A percentile compares a stretch with the other conserved stretches of the same genome.
phyloP scores from a whole-genome alignment of 2,113 vertebrate species.

The Salvelinus sp. region DNA sequence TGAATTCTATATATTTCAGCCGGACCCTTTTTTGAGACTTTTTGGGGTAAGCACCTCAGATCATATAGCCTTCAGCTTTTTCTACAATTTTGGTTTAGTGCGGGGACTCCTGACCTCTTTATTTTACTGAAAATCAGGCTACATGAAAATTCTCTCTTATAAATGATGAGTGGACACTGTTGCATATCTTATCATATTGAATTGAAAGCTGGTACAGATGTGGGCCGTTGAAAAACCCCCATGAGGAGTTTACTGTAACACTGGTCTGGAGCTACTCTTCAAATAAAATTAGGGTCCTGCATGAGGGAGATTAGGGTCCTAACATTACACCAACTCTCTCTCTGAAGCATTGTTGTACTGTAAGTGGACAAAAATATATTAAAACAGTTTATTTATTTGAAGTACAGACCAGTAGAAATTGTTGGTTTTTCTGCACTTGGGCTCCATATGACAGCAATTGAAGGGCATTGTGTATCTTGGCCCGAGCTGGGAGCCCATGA shows the following conservation, averaged over 20 bases:
- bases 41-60: no score
- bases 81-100: no score
- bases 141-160: no score
- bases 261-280: conserved; percentile 29
- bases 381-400: conserved; percentile 89
- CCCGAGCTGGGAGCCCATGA: conserved; percentile 80
- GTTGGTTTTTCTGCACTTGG: conserved; percentile 75
- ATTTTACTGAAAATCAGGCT: no score
- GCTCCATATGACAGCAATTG: conserved; percentile 95
- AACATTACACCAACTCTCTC: conserved; percentile 73
- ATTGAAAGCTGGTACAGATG: no score
- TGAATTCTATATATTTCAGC: background rate
- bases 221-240: background rate
- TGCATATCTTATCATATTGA: no score
- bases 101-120: no score
- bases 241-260: background rate
- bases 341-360: conserved; percentile 64
- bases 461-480: conserved; percentile 92
- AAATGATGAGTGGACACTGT: no score
- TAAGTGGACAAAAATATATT: conserved; percentile 78
- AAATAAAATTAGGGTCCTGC: conserved; percentile 42
- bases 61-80: no score
- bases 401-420: conserved; percentile 77
- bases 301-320: conserved; percentile 51
- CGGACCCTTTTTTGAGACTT: no score